A percentile compares a stretch with the other conserved stretches of the same genome.
Evolutionary conservation across 2,888 invertebrate species (phyloP).

Genomic region (Eretmocerus hayati): DNA sequence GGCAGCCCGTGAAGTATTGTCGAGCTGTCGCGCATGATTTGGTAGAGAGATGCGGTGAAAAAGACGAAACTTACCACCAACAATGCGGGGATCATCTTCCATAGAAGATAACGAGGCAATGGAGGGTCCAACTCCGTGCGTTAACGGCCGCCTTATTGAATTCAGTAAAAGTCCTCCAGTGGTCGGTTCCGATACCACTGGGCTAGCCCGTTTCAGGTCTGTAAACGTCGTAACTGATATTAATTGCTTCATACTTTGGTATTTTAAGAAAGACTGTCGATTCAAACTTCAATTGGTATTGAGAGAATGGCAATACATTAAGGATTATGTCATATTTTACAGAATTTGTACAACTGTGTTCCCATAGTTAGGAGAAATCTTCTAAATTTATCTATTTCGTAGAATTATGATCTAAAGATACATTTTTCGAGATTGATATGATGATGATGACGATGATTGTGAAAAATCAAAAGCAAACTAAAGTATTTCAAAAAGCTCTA

Average conservation of each 20-base stretch:
- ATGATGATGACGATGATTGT: too few relatives aligned
- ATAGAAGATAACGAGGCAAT: slow-evolving; percentile 47
- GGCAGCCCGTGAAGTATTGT: not conserved
- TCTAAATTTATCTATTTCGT: too few relatives aligned
- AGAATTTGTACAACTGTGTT: too few relatives aligned
- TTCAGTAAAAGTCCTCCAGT: slow-evolving; percentile 48
- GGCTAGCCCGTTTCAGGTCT: slow-evolving; percentile 50
- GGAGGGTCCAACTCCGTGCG: slow-evolving; percentile 45
- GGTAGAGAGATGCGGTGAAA: not conserved
- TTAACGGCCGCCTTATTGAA: slow-evolving; percentile 36
- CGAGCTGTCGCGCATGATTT: slow-evolving; percentile 14
- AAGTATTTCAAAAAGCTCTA: not conserved
- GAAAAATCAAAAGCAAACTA: too few relatives aligned
- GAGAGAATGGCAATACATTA: not conserved
- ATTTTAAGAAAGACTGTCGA: not conserved
- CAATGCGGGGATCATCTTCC: slow-evolving; percentile 49
- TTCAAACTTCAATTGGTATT: slow-evolving; percentile 24
- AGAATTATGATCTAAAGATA: too few relatives aligned
- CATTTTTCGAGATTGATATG: too few relatives aligned
- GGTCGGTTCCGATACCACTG: slow-evolving; percentile 48
- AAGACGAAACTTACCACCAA: slow-evolving; percentile 45
- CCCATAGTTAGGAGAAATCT: too few relatives aligned
- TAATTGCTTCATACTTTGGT: not conserved
- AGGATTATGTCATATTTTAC: too few relatives aligned
- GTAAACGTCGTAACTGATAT: slow-evolving; percentile 21